Conservation (phyloP, 2,888 invertebrate species). For the Phrixothrix hirtus region DNA sequence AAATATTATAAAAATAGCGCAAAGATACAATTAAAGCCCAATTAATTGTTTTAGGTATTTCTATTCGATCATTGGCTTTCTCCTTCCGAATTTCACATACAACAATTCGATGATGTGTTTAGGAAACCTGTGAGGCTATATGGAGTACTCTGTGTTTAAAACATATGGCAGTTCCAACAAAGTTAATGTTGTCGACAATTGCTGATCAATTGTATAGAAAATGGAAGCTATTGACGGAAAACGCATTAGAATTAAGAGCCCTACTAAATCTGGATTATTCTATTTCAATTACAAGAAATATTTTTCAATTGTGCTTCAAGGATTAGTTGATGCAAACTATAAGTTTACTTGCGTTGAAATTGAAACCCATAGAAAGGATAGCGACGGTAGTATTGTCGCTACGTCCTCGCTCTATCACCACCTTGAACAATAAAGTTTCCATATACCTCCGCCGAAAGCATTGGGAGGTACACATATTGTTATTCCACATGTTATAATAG, state of each 20-base stretch:
- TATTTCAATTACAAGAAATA: constrained; percentile 11
- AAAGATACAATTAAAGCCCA: too few species aligned
- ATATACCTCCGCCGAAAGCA: background rate
- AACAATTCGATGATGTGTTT: too few species aligned
- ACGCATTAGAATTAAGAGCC: constrained; percentile 2
- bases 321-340: constrained; percentile 3
- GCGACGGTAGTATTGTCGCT: constrained; percentile 4
- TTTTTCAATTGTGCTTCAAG: constrained; percentile 7
- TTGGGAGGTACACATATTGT: constrained; percentile 3
- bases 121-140: constrained; percentile 7
- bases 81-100: constrained; percentile 4
- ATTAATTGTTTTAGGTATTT: background rate
- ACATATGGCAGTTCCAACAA: too few species aligned
- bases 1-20: too few species aligned
- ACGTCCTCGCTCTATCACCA: constrained; percentile 5
- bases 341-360: constrained; percentile 1
- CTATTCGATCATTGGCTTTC: constrained; percentile 5
- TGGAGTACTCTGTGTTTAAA: constrained; percentile 2
- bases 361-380: constrained; percentile 2
- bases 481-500: constrained; percentile 4
- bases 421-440: constrained; percentile 1
- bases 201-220: constrained; percentile 3
- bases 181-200: background rate
- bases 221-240: background rate
- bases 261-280: constrained; percentile 2